Base-by-base conservation (phyloP, 2,797 vertebrate genomes). In the Centroberyx gerrardi region DNA sequence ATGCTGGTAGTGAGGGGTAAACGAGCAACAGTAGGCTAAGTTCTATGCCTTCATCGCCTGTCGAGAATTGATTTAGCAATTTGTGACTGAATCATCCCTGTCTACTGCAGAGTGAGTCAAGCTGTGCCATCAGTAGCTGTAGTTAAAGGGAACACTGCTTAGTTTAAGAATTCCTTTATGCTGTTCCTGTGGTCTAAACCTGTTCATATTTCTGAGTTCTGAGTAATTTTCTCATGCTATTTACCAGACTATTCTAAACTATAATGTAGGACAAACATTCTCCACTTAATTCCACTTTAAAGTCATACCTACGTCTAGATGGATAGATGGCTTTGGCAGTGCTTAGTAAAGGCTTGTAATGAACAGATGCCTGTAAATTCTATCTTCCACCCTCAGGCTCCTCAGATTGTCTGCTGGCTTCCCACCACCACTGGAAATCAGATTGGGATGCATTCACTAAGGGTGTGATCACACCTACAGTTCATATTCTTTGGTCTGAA, bases 21-120 rank as follows among this genome's bases (percentile, higher is more conserved):
- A 60, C 27, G 29, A 56, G 9, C 49, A 10, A 46, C 46, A 52
- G 60, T 0, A 5, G 40, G 55, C 27, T 42, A 28, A 44, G 38
- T 31, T 27, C 15, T n/a, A 1, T 51, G 29, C 29, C 33, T 61
- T 36, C 36, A 29, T 31, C 1, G 8, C 51, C 58, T 75, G 71
- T 44, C 18, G 55, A 18, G 55, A 49, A 31, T 18, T 60, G 55
- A 7, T 49, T 18, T 27, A 55, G 33, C 44, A 27, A 27, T 61
- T 61, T 74, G 44, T 72, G 40, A 76, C 81, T 78, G 53, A 78
- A 38, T 81, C 62, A 55, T 40, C n/a, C 54, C 31, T 6, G 13
- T 64, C 55, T 74, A 40, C 69, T 75, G 54, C 48, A 28, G 14
- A 72, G 56, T 49, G 63, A 75, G 29, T 22, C 33, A 42, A 17